A percentile compares a stretch with the other conserved stretches of the same genome.
Conservation (phyloP, 2,888 invertebrate genomes). For the Drosophila lacicola region DNA sequence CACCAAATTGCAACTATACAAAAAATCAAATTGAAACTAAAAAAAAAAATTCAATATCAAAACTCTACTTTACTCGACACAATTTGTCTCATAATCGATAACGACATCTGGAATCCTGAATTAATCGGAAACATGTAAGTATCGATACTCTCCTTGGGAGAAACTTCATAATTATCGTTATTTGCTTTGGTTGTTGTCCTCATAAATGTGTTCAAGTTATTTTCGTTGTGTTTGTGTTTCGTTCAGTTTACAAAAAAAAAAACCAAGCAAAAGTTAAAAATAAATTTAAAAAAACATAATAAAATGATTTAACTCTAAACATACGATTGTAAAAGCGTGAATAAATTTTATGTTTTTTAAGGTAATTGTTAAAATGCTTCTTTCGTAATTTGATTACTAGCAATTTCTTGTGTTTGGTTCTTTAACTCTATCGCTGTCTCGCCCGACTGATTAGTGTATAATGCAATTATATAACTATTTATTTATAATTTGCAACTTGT, state of each 20-base stretch:
- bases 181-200: constrained; percentile 78
- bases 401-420: constrained; percentile 33
- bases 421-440: constrained; percentile 56
- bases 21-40: constrained; percentile 31
- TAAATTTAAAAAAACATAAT: constrained; percentile 11
- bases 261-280: constrained; percentile 3
- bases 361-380: constrained; percentile 48
- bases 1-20: constrained; percentile 48
- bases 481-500: constrained; percentile 65
- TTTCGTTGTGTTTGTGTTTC: constrained; percentile 72
- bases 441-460: constrained; percentile 54
- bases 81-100: constrained; percentile 65
- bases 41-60: constrained; percentile 44
- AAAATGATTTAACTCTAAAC: constrained; percentile 18
- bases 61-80: constrained; percentile 62
- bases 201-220: constrained; percentile 74
- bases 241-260: constrained; percentile 40
- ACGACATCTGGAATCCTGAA: constrained; percentile 52
- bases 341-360: constrained; percentile 38
- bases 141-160: constrained; percentile 49
- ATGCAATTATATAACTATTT: constrained; percentile 43
- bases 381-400: constrained; percentile 32
- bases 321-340: constrained; percentile 21
- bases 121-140: constrained; percentile 64
- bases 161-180: constrained; percentile 70